phyloP scores from a whole-genome alignment of 2,113 vertebrate species.

The Podocnemis expansa region DNA sequence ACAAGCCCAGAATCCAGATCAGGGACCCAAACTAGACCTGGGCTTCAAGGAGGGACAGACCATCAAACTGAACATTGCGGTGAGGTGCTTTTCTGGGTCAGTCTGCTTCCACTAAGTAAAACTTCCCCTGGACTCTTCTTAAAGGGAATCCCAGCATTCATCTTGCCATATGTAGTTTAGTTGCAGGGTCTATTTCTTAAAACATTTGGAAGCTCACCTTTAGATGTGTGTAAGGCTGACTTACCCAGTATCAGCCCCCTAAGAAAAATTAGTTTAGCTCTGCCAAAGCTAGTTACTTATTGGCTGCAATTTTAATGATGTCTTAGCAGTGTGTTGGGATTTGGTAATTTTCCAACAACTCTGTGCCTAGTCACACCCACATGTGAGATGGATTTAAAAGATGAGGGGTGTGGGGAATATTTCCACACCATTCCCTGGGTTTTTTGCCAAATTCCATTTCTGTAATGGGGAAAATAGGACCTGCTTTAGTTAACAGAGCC shows the following conservation, averaged over 20 bases:
- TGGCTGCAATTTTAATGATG: background rate
- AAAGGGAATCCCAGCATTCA: too few species aligned
- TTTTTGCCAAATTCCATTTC: background rate
- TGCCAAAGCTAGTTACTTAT: background rate
- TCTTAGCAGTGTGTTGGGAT: background rate
- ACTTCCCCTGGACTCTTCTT: accelerated
- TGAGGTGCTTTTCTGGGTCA: slow-evolving; percentile 68
- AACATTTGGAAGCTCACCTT: background rate
- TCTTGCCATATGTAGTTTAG: background rate
- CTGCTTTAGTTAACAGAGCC: background rate
- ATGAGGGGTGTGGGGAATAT: background rate
- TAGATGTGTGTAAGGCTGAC: background rate
- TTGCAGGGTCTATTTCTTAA: background rate
- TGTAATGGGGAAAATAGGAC: background rate
- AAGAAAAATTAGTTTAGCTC: background rate
- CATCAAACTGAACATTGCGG: slow-evolving; percentile 95
- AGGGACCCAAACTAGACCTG: slow-evolving; percentile 89
- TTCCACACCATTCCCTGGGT: background rate
- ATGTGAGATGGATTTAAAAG: background rate
- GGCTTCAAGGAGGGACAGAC: slow-evolving; percentile 98
- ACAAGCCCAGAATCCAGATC: slow-evolving; percentile 77
- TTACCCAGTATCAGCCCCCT: background rate
- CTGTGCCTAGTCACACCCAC: background rate
- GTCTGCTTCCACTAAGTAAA: background rate
- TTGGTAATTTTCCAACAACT: background rate